Conservation (phyloP, 2,113 vertebrate genomes). For the Sisor rabdophorus region DNA sequence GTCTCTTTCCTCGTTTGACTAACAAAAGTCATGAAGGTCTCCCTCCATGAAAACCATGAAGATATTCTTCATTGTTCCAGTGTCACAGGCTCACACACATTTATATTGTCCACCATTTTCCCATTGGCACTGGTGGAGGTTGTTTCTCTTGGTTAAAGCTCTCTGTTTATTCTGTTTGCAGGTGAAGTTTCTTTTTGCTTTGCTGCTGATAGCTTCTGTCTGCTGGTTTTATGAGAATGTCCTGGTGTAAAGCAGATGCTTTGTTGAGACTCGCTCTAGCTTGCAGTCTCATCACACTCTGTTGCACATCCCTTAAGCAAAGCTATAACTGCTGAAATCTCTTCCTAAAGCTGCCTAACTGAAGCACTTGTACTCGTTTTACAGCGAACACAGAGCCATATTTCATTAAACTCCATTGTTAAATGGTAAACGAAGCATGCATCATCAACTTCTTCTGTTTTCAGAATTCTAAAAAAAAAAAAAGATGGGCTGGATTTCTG, state of each 20-base stretch:
- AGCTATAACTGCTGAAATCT: constrained; percentile 5
- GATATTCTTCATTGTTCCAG: too few species aligned
- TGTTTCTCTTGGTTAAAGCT: too few species aligned
- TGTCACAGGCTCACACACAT: too few species aligned
- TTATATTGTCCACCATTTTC: too few species aligned
- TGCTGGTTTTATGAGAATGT: constrained; percentile 8
- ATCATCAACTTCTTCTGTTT: background rate
- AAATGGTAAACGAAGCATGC: too few species aligned
- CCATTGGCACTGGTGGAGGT: too few species aligned
- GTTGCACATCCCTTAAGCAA: background rate
- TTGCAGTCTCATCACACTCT: background rate
- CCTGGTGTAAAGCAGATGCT: constrained; percentile 4
- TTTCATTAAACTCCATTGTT: background rate
- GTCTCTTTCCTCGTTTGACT: too few species aligned
- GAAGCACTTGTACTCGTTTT: background rate
- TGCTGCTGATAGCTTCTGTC: background rate
- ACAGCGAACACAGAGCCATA: background rate
- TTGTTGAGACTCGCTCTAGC: background rate
- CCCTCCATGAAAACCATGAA: too few species aligned
- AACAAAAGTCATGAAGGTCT: too few species aligned
- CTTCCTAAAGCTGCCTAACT: background rate
- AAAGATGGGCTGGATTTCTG: too few species aligned
- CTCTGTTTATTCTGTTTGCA: background rate
- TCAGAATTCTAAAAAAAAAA: background rate
- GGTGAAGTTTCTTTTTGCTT: background rate